These are phyloP conservation scores for Martes martes DNA, from an alignment of 2,113 vertebrate genomes.

Conservation along the genomic window DNA sequence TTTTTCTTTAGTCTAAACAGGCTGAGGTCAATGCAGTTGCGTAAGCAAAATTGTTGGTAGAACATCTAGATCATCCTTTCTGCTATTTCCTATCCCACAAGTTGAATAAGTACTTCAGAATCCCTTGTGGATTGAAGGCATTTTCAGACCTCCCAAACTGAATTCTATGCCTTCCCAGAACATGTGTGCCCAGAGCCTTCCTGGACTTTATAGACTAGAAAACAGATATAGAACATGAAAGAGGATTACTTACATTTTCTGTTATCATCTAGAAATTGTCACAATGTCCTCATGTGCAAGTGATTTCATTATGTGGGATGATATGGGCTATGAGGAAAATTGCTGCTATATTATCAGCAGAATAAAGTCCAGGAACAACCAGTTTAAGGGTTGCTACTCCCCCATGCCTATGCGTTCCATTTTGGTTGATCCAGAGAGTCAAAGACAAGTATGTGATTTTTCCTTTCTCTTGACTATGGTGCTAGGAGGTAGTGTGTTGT, in stretches of 20 bases:
- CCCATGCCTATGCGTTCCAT: neutral
- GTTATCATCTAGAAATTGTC: conserved; percentile 19
- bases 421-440: conserved; percentile 5
- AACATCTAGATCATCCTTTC: neutral
- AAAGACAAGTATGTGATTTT: conserved; percentile 33
- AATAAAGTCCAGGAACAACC: neutral
- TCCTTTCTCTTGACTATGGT: conserved; percentile 33
- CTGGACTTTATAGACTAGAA: neutral
- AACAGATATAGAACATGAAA: neutral
- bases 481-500: conserved; percentile 37
- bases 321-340: neutral
- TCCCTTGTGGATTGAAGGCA: neutral
- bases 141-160: neutral
- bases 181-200: neutral
- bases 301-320: neutral
- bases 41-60: neutral
- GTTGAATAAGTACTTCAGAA: neutral
- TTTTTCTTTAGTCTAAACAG: neutral
- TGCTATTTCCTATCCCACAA: neutral
- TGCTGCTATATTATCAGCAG: neutral
- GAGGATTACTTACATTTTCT: neutral
- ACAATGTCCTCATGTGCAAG: neutral
- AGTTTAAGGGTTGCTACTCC: neutral
- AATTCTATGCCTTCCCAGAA: neutral
- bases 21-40: neutral